These are phyloP conservation scores for Scomberomorus guttatus DNA, from an alignment of 2,797 vertebrate species.

Conservation along the genomic window DNA sequence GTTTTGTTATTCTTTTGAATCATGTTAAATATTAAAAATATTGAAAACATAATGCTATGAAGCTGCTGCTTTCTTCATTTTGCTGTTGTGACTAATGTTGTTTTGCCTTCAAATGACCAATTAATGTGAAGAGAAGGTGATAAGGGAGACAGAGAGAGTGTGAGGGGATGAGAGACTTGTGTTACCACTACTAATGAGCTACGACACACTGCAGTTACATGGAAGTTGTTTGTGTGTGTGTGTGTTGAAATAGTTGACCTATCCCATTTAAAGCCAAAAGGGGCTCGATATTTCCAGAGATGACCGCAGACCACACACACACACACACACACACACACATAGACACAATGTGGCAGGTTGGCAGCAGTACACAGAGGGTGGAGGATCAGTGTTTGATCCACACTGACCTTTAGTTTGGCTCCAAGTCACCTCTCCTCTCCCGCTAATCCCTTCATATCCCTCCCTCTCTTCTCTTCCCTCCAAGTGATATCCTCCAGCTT, in stretches of 20 bases:
- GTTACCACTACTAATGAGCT: conserved; percentile 16
- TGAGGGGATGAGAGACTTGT: background rate
- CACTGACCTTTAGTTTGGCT: conserved; percentile 65
- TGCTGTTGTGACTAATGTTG: conserved; percentile 9
- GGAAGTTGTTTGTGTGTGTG: background rate
- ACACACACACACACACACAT: background rate
- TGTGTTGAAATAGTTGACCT: conserved; percentile 1
- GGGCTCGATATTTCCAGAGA: conserved; percentile 19
- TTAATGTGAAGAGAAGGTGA: conserved; percentile 18
- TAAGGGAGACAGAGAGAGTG: background rate
- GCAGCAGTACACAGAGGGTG: conserved; percentile 60
- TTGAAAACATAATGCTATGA: background rate
- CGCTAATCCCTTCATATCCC: conserved; percentile 22
- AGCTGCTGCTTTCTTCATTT: background rate
- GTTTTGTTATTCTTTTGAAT: background rate
- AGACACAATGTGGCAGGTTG: conserved; percentile 31
- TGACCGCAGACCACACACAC: conserved; percentile 14
- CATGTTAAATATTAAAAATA: background rate
- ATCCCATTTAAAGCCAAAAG: conserved; percentile 21
- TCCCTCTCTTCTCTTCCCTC: background rate
- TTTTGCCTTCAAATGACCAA: conserved; percentile 22
- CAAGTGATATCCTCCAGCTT: background rate
- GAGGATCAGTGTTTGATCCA: conserved; percentile 68
- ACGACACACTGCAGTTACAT: background rate
- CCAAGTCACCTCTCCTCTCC: conserved; percentile 42